Evolutionary conservation across 2,797 vertebrate species (phyloP), one percentile per base, ranked within the genome.

Genomic region (Gymnothorax javanicus): DNA sequence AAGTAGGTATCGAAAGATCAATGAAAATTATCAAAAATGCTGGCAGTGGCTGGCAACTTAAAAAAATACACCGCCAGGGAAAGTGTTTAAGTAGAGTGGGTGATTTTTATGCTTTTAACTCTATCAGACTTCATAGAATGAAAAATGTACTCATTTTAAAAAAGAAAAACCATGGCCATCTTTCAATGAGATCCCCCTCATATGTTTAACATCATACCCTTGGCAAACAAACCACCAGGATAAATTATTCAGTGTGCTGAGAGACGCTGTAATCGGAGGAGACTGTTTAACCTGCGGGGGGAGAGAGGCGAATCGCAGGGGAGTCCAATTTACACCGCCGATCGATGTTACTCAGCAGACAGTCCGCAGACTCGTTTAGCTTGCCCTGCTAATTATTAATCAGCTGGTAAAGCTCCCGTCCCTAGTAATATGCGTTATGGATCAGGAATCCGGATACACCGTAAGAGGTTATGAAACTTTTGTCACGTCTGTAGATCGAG

Each of bases 301-400:
- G 94, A 92, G 92, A 87, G 86, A 89, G 93, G 94, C 91, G 89
- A 94, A 94, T 92, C 59, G 87, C 88, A 88, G 33, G 88, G 92
- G 91, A 90, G 93, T 95, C 92, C 91, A n/a, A 90, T 88, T 91
- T 91, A 94, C 94, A 92, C 91, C 92, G 91, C 73, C 90, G 95
- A 95, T 95, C 94, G 91, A 93, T 90, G 90, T 92, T 91, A 91
- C 87, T 93, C 88, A 93, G 94, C 96, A 97, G 97, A 97, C 96
- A 96, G 91, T 85, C 77, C 85, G 85, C 93, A 92, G 91, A 93
- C 93, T 96, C 94, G 90, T 93, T 96, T 95, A 93, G 93, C 95
- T 92, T 94, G 95, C 92, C 91, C 92, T 94, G 97, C 97, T 96
- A 95, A 97, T 97, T 96, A 97, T 97, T 97, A 96, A 97, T 91